These are phyloP conservation scores for Nemurella pictetii DNA, from an alignment of 2,888 invertebrate species.

Conservation along the genomic window DNA sequence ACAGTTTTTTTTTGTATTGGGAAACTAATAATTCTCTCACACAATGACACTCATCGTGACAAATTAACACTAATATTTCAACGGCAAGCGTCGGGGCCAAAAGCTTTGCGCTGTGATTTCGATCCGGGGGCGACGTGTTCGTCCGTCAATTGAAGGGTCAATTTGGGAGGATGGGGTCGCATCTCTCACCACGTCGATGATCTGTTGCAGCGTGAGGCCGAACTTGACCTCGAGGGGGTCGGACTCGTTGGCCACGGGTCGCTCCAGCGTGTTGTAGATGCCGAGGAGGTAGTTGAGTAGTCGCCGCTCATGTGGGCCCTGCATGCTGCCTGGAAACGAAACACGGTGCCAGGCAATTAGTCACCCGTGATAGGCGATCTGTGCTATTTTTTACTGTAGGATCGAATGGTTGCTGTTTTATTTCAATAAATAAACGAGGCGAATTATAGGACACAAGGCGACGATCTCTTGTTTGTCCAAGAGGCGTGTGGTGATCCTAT, in stretches of 20 bases:
- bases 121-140: background rate
- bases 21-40: background rate
- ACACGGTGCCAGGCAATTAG: no score
- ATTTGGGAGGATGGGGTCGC: constrained; percentile 11
- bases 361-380: no score
- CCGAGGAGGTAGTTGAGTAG: constrained; percentile 80
- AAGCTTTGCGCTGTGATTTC: background rate
- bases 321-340: constrained; percentile 74
- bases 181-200: constrained; percentile 88
- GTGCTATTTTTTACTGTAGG: no score
- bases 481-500: no score
- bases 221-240: constrained; percentile 88
- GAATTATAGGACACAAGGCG: no score
- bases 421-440: no score
- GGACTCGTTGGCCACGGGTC: constrained; percentile 90
- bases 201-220: constrained; percentile 89
- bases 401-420: no score
- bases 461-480: no score
- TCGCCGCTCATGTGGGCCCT: constrained; percentile 88
- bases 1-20: no score
- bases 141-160: background rate
- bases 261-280: constrained; percentile 84
- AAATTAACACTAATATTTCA: background rate
- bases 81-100: background rate
- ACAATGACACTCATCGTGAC: constrained; percentile 9